Evolutionary conservation across 2,113 vertebrate species (phyloP), one percentile per base, ranked within the genome.

Genomic region (Zosterops japonicus): DNA sequence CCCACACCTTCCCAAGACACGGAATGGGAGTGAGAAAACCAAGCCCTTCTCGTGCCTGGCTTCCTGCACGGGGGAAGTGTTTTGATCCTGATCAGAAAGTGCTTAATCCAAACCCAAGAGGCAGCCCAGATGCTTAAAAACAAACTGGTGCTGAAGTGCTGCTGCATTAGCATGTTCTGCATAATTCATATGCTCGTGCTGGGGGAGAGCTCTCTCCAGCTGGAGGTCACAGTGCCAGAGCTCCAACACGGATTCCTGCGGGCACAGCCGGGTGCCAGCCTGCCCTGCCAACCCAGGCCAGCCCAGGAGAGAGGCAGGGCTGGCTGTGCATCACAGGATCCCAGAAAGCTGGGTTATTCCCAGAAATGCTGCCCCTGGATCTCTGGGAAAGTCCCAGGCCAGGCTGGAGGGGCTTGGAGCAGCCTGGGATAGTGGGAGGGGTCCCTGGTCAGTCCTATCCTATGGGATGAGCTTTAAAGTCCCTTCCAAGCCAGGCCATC

Each of bases 231-330:
- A 11, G 57, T 13, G 71, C 63, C 83, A 76, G 15, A 0, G 3
- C 72, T 67, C 50, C 80, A 60, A 2, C 52, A 10, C 0, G 3
- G 78, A 13, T 9, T 29, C 20, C 82, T 55, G 14, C 2, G 0
- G 70, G 52, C 88, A 79, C n/a, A n/a, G 69, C 52, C 2, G 0
- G 31, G 41, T 9, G 3, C 16, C 68, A 60, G 72, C 87, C 46
- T 11, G 13, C 49, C 53, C 50, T 25, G 31, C 36, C 41, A 6
- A 2, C 3, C 1, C 2, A 24, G 8, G 1, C 46, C 5, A 1
- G 24, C 33, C 5, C 1, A 4, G 56, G 6, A 36, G 39, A 1
- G 1, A 25, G 10, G 9, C 59, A 72, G 8, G 16, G 74, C 9
- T 11, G 8, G 2, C 65, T 17, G 4, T 1, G 57, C 3, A 25